Evolutionary conservation across 2,113 vertebrate species (phyloP).

Genomic region (Ursus arctos): DNA sequence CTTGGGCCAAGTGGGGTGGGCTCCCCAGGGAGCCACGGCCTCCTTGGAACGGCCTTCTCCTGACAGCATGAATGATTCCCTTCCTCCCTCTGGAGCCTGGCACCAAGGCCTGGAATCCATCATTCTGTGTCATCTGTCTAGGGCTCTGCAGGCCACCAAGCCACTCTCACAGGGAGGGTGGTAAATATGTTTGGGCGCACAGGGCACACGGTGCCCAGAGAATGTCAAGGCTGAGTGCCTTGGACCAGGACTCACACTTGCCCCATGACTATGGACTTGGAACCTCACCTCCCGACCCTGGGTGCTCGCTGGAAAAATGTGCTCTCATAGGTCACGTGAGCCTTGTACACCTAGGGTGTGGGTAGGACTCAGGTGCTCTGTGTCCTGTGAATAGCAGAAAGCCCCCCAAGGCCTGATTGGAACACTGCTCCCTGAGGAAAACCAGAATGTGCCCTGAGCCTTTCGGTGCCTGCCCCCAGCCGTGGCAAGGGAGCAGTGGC

Average conservation of each 20-base stretch:
- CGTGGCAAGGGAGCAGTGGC: rapidly evolving
- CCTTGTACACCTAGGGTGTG: rapidly evolving
- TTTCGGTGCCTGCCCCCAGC: background rate
- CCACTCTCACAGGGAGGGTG: rapidly evolving
- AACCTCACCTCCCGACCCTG: background rate
- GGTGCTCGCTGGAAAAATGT: background rate
- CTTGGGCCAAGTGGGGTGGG: background rate
- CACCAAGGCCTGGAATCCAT: slow-evolving; percentile 46
- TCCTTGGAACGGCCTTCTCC: slow-evolving; percentile 54
- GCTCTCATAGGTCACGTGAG: background rate
- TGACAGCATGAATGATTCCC: slow-evolving; percentile 28
- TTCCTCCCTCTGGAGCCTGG: background rate
- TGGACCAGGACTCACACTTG: background rate
- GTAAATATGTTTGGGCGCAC: background rate
- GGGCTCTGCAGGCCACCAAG: background rate
- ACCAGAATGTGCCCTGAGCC: background rate
- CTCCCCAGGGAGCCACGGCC: background rate
- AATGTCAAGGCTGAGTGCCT: background rate
- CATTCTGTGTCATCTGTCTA: background rate
- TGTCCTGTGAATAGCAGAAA: background rate
- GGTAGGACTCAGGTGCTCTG: rapidly evolving
- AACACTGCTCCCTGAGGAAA: background rate
- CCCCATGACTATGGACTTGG: rapidly evolving
- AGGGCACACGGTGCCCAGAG: background rate
- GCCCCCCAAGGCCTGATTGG: background rate